Evolutionary conservation across 2,888 invertebrate species (phyloP).

Genomic region (Chirona hameri): DNA sequence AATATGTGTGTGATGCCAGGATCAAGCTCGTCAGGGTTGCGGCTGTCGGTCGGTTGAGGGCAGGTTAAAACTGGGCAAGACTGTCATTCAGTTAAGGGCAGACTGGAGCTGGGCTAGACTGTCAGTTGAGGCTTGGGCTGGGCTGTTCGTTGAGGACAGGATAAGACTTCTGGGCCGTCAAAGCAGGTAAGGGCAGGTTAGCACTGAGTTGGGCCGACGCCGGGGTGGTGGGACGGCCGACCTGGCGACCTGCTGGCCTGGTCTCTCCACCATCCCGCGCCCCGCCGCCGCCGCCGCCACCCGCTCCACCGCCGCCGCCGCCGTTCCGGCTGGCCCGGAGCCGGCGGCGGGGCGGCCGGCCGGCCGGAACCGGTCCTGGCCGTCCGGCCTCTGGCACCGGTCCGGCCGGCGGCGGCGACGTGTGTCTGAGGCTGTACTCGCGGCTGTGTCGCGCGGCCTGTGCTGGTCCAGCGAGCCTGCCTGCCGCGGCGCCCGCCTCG

Average conservation of each 20-base stretch:
- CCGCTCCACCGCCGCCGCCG: constrained; percentile 51
- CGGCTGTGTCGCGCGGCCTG: background rate
- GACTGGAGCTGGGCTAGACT: background rate
- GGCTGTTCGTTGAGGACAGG: background rate
- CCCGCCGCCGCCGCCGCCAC: too few species aligned
- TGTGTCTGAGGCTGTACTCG: background rate
- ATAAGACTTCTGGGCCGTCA: too few species aligned
- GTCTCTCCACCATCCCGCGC: too few species aligned
- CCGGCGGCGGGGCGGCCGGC: background rate
- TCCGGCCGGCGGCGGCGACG: background rate
- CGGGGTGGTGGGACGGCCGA: too few species aligned
- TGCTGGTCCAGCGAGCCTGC: background rate
- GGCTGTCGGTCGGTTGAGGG: too few species aligned
- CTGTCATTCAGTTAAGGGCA: background rate
- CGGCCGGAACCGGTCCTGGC: constrained; percentile 2
- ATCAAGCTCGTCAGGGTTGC: too few species aligned
- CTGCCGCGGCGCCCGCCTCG: background rate
- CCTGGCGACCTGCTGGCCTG: too few species aligned
- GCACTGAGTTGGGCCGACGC: too few species aligned
- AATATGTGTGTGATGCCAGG: too few species aligned
- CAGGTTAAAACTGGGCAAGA: too few species aligned
- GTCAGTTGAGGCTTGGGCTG: background rate
- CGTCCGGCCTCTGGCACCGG: background rate
- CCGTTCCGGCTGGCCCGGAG: constrained; percentile 51
- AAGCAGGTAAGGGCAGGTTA: too few species aligned